phyloP scores from a whole-genome alignment of 2,888 invertebrate genomes.

The Lithophane socia region DNA sequence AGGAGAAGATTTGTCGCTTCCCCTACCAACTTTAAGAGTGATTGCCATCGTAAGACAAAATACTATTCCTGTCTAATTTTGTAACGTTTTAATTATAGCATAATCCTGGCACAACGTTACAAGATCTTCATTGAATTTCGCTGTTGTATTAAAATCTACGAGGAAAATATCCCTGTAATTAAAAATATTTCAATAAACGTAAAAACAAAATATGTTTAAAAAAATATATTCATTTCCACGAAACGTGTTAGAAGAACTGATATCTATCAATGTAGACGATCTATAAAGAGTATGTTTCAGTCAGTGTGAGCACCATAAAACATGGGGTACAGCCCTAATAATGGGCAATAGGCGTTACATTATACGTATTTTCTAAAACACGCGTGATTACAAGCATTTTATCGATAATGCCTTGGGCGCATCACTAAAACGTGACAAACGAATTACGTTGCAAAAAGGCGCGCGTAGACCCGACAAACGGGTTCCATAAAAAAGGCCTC shows the following conservation, averaged over 20 bases:
- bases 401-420: slow-evolving; percentile 53
- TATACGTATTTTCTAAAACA: background rate
- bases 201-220: background rate
- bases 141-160: background rate
- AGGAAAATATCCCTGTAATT: background rate
- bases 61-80: background rate
- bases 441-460: slow-evolving; percentile 65
- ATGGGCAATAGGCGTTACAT: background rate
- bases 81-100: background rate
- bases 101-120: background rate
- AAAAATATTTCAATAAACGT: background rate
- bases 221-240: background rate
- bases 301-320: background rate
- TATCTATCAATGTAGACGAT: background rate
- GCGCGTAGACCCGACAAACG: slow-evolving; percentile 63
- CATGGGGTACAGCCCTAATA: background rate
- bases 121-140: background rate
- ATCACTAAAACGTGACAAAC: slow-evolving; percentile 65
- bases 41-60: too few relatives aligned
- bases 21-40: too few relatives aligned
- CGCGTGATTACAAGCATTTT: background rate
- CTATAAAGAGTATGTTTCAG: background rate
- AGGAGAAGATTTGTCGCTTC: too few relatives aligned
- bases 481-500: slow-evolving; percentile 64
- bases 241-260: background rate